phyloP scores from a whole-genome alignment of 2,888 invertebrate genomes.

The Coelopa pilipes region DNA sequence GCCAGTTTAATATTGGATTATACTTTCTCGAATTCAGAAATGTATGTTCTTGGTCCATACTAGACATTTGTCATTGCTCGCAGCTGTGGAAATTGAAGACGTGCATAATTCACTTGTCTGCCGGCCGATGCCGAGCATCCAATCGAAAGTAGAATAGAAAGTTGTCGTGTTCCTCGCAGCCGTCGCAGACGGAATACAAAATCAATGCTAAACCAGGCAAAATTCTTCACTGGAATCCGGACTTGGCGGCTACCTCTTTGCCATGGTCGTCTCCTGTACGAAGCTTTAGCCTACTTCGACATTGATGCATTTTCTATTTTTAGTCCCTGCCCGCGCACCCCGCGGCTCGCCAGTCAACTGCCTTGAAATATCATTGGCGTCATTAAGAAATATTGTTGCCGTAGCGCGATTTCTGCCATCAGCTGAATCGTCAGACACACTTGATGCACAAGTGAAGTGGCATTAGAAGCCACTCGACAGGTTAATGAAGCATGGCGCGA shows the following conservation, averaged over 20 bases:
- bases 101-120: too few species aligned
- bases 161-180: conserved; percentile 16
- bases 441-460: conserved; percentile 9
- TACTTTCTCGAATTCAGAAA: too few species aligned
- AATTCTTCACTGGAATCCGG: too few species aligned
- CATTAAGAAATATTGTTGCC: conserved; percentile 17
- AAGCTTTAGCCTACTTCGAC: not conserved
- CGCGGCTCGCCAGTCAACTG: too few species aligned
- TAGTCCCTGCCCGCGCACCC: not conserved
- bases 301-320: not conserved
- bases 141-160: conserved; percentile 37
- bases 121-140: conserved; percentile 2
- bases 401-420: not conserved
- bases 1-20: too few species aligned
- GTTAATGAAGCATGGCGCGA: conserved; percentile 12
- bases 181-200: not conserved
- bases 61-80: too few species aligned
- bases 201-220: not conserved
- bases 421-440: conserved; percentile 1
- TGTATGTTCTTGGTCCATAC: too few species aligned
- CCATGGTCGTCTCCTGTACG: too few species aligned
- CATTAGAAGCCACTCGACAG: conserved; percentile 19
- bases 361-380: not conserved
- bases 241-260: too few species aligned
- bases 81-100: too few species aligned